Evolutionary conservation across 2,888 invertebrate genomes (phyloP).

Genomic region (Subacronicta megacephala): DNA sequence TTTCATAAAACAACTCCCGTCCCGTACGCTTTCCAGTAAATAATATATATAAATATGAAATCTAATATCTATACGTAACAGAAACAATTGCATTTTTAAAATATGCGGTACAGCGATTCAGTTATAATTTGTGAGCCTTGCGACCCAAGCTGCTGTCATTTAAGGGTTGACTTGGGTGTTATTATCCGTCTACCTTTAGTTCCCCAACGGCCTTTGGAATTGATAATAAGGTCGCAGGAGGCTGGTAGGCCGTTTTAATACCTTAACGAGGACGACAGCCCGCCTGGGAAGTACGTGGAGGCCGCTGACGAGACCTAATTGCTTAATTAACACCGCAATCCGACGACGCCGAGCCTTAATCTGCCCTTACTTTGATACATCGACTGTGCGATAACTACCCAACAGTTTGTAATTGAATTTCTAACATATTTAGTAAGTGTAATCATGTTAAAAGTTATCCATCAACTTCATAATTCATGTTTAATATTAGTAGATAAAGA

Average conservation of each 20-base stretch:
- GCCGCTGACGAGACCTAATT: conserved; percentile 72
- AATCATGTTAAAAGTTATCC: conserved; percentile 24
- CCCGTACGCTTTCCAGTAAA: too few relatives aligned
- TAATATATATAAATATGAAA: too few relatives aligned
- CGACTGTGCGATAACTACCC: conserved; percentile 50
- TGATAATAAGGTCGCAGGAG: conserved; percentile 62
- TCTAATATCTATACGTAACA: not conserved
- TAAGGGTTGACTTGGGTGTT: conserved; percentile 23
- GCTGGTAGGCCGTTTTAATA: conserved; percentile 63
- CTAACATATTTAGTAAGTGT: conserved; percentile 27
- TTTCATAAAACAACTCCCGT: conserved; percentile 7
- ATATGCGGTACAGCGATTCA: not conserved
- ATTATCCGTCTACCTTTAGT: conserved; percentile 24
- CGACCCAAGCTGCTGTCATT: conserved; percentile 14
- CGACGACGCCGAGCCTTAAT: conserved; percentile 56
- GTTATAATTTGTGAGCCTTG: not conserved
- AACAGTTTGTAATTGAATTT: conserved; percentile 61
- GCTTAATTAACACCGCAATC: conserved; percentile 78
- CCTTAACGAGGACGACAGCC: conserved; percentile 69
- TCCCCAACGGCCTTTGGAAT: conserved; percentile 45
- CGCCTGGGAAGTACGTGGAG: conserved; percentile 53
- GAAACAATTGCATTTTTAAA: not conserved
- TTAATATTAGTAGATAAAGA: conserved; percentile 21
- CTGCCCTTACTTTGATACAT: conserved; percentile 51
- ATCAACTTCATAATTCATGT: conserved; percentile 16